Evolutionary conservation across 2,888 invertebrate genomes (phyloP).

Genomic region (Holacanthella duospinosa): DNA sequence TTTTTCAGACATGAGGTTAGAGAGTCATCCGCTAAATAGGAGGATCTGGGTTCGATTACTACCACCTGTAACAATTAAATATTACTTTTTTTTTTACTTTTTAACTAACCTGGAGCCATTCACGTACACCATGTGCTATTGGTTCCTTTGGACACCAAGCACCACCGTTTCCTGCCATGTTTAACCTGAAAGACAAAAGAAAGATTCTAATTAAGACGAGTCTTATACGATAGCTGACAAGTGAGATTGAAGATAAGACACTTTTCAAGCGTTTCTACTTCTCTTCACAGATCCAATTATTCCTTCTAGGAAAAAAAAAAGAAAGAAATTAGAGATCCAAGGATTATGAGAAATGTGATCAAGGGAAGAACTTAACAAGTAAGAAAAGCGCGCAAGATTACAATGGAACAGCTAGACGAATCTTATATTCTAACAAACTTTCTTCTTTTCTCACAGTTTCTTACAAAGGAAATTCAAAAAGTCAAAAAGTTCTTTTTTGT

Average conservation of each 20-base stretch:
- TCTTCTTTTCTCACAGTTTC: not conserved
- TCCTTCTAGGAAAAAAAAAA: not conserved
- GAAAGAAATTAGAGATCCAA: not conserved
- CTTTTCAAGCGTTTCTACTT: too few species aligned
- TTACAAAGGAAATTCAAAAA: too few species aligned
- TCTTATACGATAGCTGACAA: too few species aligned
- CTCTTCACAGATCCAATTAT: not conserved
- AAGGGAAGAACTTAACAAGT: not conserved
- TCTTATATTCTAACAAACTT: too few species aligned
- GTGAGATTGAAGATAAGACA: too few species aligned
- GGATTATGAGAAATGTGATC: not conserved
- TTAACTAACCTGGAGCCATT: conserved; percentile 48
- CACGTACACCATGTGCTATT: conserved; percentile 54
- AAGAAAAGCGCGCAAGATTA: not conserved
- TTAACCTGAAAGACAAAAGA: conserved; percentile 48
- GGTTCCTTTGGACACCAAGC: conserved; percentile 66
- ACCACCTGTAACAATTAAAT: too few species aligned
- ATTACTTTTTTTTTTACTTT: not conserved
- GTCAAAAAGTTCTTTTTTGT: not conserved
- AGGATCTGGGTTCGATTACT: too few species aligned
- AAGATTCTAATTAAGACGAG: not conserved
- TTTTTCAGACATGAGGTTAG: not conserved
- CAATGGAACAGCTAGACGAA: too few species aligned
- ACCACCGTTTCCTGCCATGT: conserved; percentile 58
- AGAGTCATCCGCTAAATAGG: not conserved